Conservation (phyloP, 2,797 vertebrate species). For the Alfaro cultratus region DNA sequence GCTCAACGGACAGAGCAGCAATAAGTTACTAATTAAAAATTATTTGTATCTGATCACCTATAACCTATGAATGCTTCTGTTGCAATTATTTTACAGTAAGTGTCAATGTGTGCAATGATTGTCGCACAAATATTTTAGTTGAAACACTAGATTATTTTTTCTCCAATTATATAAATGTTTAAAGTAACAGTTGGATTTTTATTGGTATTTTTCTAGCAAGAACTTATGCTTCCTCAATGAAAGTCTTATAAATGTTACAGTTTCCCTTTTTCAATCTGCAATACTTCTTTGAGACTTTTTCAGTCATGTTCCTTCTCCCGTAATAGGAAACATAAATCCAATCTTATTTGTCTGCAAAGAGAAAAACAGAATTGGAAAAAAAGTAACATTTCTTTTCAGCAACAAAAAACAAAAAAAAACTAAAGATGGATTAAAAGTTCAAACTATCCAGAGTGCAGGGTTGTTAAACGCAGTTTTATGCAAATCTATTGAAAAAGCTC, state of each 20-base stretch:
- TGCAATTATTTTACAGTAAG: not conserved
- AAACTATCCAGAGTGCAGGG: not conserved
- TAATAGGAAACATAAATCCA: not conserved
- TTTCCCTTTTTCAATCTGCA: not conserved
- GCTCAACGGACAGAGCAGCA: not conserved
- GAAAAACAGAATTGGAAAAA: not conserved
- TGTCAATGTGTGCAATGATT: not conserved
- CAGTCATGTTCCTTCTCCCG: not conserved
- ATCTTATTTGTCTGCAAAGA: not conserved
- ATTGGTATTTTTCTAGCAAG: not conserved
- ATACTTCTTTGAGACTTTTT: not conserved
- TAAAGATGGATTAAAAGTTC: not conserved
- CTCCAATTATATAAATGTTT: not conserved
- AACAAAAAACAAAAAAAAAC: not conserved
- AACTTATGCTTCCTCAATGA: not conserved
- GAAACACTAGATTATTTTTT: not conserved
- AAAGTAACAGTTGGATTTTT: not conserved
- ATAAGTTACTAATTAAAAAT: not conserved
- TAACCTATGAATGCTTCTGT: not conserved
- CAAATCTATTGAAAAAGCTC: slow-evolving; percentile 2
- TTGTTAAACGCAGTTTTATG: not conserved
- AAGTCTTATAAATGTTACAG: not conserved
- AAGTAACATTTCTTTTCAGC: not conserved
- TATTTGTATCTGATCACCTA: not conserved
- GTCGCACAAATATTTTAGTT: not conserved